These are phyloP conservation scores for Sinocyclocheilus rhinocerous DNA, from an alignment of 2,113 vertebrate species.

Conservation along the genomic window DNA sequence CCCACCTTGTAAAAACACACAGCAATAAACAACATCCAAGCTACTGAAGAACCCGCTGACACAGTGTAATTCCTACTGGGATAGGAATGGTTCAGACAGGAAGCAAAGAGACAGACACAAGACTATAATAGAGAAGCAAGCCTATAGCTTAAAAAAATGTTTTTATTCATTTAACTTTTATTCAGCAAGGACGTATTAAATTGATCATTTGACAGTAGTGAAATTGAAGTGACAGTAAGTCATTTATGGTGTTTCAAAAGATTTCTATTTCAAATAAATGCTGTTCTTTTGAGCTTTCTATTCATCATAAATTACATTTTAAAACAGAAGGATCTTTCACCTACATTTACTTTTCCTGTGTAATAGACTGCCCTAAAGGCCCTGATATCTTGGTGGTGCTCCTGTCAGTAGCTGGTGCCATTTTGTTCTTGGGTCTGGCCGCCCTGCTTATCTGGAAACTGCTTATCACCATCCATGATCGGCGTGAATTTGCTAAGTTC, in stretches of 20 bases:
- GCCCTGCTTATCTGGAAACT: constrained; percentile 96
- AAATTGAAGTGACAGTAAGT: too few species aligned
- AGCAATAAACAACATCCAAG: constrained; percentile 70
- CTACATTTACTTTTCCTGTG: constrained; percentile 44
- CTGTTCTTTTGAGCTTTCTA: too few species aligned
- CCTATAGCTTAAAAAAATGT: neutral
- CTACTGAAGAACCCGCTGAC: constrained; percentile 71
- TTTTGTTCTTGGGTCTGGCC: constrained; percentile 87
- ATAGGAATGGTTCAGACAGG: constrained; percentile 28
- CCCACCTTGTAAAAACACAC: constrained; percentile 67
- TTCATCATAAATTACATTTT: too few species aligned
- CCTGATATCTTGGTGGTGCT: constrained; percentile 89
- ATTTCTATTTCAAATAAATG: too few species aligned
- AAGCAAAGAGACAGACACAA: constrained; percentile 27
- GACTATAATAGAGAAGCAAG: constrained; percentile 30
- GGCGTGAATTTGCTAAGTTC: constrained; percentile 78
- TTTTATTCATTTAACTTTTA: too few species aligned
- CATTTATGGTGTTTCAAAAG: too few species aligned
- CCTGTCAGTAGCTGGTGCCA: constrained; percentile 88
- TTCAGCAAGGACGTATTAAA: too few species aligned
- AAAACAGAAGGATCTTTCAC: constrained; percentile 17
- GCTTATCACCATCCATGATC: constrained; percentile 90
- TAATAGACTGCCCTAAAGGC: constrained; percentile 90
- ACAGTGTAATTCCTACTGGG: constrained; percentile 53
- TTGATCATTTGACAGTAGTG: too few species aligned